Evolutionary conservation across 2,113 vertebrate genomes (phyloP).

Genomic region (Prochilodus magdalenae): DNA sequence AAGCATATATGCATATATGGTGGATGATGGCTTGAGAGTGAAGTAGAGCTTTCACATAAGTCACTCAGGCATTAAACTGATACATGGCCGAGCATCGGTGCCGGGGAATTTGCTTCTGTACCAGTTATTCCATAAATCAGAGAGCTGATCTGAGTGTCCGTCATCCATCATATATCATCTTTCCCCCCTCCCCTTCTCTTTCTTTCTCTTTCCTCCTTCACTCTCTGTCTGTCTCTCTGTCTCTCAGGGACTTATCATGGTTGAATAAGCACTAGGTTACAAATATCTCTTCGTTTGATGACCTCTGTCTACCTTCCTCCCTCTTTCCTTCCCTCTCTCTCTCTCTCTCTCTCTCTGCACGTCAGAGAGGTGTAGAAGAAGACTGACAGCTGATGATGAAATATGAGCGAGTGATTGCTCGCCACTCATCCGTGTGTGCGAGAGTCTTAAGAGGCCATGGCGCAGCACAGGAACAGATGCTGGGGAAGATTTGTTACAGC

Average conservation of each 20-base stretch:
- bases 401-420: constrained; percentile 66
- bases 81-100: background rate
- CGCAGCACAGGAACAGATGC: constrained; percentile 66
- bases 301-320: constrained; percentile 14
- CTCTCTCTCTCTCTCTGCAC: constrained; percentile 35
- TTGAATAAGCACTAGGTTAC: constrained; percentile 26
- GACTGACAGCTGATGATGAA: constrained; percentile 71
- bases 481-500: constrained; percentile 53
- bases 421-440: constrained; percentile 50
- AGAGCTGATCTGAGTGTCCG: constrained; percentile 28
- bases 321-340: constrained; percentile 38
- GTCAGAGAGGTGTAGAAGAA: constrained; percentile 52
- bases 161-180: constrained; percentile 18
- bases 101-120: constrained; percentile 26
- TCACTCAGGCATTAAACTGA: background rate
- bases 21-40: constrained; percentile 13
- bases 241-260: constrained; percentile 34
- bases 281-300: constrained; percentile 44
- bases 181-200: background rate
- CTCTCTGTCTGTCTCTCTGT: constrained; percentile 34
- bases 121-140: constrained; percentile 34
- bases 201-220: constrained; percentile 2
- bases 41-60: background rate
- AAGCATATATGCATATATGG: background rate
- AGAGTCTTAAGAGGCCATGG: constrained; percentile 57